Conservation (phyloP, 2,888 invertebrate species). For the Mesoligia furuncula region DNA sequence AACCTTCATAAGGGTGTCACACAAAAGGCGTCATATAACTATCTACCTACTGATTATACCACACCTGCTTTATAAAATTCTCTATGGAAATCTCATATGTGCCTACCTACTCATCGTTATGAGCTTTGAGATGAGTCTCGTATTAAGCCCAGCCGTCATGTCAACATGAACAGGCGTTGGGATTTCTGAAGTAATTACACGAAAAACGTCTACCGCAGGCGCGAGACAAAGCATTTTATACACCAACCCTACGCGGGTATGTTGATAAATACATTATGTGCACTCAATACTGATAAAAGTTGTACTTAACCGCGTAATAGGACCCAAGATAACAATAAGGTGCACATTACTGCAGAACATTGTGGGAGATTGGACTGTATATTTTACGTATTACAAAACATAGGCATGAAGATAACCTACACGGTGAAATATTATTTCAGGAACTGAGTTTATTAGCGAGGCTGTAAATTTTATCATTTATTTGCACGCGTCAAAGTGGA, state of each 20-base stretch:
- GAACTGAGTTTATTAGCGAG: neutral
- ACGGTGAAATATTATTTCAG: neutral
- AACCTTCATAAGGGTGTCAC: conserved; percentile 31
- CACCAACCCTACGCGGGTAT: conserved; percentile 13
- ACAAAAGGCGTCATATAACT: conserved; percentile 23
- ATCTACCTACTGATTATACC: conserved; percentile 26
- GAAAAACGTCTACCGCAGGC: conserved; percentile 67
- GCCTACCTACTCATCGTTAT: conserved; percentile 58
- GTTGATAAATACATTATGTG: conserved; percentile 48
- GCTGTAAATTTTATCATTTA: neutral
- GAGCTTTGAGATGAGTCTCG: conserved; percentile 68
- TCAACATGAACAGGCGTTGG: conserved; percentile 72
- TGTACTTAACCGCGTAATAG: conserved; percentile 55
- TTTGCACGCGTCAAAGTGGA: neutral
- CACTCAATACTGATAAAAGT: conserved; percentile 60
- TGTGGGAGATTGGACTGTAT: conserved; percentile 17
- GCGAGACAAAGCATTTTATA: conserved; percentile 57
- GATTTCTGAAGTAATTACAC: conserved; percentile 74
- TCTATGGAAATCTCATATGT: conserved; percentile 52
- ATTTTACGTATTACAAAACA: conserved; percentile 17
- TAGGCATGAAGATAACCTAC: neutral
- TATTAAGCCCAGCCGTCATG: conserved; percentile 67
- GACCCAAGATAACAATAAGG: conserved; percentile 58
- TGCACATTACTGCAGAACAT: conserved; percentile 48
- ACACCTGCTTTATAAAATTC: conserved; percentile 57